These are phyloP conservation scores for Wiebesia pumilae DNA, from an alignment of 1,140 invertebrate species.

Conservation along the genomic window DNA sequence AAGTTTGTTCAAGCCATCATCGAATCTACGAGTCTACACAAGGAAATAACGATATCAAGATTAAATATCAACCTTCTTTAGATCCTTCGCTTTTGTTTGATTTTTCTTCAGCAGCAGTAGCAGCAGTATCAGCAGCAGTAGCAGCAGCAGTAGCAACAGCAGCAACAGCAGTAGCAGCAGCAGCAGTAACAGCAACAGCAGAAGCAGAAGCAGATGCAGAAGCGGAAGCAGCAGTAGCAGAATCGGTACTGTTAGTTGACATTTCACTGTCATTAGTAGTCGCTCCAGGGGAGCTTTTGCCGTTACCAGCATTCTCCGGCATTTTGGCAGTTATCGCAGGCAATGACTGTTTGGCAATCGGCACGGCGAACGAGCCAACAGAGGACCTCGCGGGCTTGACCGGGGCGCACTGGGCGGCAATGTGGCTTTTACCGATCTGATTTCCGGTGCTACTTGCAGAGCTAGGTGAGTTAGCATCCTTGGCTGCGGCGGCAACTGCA, in stretches of 20 bases:
- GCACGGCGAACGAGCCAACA: slow-evolving; percentile 62
- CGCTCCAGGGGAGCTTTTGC: neutral
- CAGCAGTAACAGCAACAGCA: neutral
- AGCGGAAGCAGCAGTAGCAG: neutral
- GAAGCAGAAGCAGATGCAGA: neutral
- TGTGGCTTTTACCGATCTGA: slow-evolving; percentile 59
- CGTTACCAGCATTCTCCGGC: slow-evolving; percentile 19
- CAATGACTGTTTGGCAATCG: slow-evolving; percentile 60
- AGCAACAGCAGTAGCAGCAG: neutral
- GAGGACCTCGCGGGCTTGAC: slow-evolving; percentile 64
- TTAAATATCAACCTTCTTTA: slow-evolving; percentile 37
- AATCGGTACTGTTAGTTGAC: neutral
- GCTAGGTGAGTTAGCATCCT: neutral
- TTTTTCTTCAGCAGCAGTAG: slow-evolving; percentile 24
- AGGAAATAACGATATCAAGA: neutral
- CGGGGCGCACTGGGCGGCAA: slow-evolving; percentile 67
- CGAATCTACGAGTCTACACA: no score
- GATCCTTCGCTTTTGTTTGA: slow-evolving; percentile 11
- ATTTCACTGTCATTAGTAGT: neutral
- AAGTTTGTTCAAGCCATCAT: no score
- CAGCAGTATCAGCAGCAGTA: neutral
- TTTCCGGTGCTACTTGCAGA: neutral
- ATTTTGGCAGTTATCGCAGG: slow-evolving; percentile 33
- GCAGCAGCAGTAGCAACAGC: neutral
- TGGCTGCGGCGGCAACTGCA: neutral